Evolutionary conservation across 2,113 vertebrate species (phyloP).

Genomic region (Herpailurus yagouaroundi): DNA sequence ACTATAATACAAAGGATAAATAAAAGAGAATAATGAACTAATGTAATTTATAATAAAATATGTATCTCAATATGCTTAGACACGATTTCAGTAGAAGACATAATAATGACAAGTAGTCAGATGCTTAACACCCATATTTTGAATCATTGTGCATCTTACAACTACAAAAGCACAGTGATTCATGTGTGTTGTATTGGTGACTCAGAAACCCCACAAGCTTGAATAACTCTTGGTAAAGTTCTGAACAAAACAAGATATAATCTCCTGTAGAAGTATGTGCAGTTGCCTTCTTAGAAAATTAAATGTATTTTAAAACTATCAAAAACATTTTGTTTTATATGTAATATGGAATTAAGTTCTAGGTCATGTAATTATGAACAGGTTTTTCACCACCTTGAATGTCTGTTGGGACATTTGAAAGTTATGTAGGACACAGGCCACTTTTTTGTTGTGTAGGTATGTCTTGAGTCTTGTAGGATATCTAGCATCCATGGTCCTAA

Average conservation of each 20-base stretch:
- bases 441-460: neutral
- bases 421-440: neutral
- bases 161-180: conserved; percentile 7
- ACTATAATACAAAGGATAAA: neutral
- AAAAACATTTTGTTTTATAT: conserved; percentile 1
- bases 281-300: neutral
- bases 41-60: conserved; percentile 12
- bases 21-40: neutral
- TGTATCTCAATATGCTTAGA: neutral
- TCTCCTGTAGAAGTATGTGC: neutral
- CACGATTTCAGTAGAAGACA: neutral
- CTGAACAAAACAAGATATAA: conserved; percentile 17
- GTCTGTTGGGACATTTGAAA: neutral
- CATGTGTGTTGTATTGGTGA: conserved; percentile 29
- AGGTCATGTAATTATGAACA: neutral
- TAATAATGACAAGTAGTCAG: conserved; percentile 4
- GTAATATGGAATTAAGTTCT: conserved; percentile 11
- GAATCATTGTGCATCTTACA: conserved; percentile 30
- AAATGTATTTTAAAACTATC: neutral
- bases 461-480: neutral
- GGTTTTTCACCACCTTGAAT: neutral
- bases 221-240: conserved; percentile 32
- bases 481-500: neutral
- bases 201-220: conserved; percentile 23
- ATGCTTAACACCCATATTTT: neutral